Base-by-base conservation (phyloP, 2,888 invertebrate genomes). In the Eurytoma californica region DNA sequence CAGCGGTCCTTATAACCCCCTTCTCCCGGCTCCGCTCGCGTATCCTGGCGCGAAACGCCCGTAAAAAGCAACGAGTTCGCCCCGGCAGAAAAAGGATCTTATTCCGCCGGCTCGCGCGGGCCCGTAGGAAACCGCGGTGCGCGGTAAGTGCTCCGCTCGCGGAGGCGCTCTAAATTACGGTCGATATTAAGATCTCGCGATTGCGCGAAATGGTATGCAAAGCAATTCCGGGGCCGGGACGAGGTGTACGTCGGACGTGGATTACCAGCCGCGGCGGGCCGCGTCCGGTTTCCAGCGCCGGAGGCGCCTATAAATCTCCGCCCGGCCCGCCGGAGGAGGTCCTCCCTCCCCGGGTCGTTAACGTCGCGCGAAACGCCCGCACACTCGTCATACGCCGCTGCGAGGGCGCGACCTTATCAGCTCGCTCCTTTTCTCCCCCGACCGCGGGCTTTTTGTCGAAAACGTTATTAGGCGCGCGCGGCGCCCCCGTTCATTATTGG, bases 151-250 rank as follows among this genome's bases (percentile, higher is more conserved):
- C 9, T 9, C 39, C 39, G 39, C 24, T 7, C 39, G 39, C 49
- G 72, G 80, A 60, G 80, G 51, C 83, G 83, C 83, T 86, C 86
- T 88, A 87, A 89, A 89, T 89, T 89, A 88, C 88, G 84, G 85
- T 85, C 85, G 88, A 89, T 90, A 90, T 90, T 90, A 90, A 90
- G 89, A 90, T 90, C 87, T 86, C 83, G 86, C 87, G 90, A 89
- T 89, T 88, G 86, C 85, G 87, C 86, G 87, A 88, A 90, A 90
- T 88, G 85, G 84, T 88, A 89, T 89, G 90, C 89, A 88, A 89
- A 89, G 86, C 87, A 86, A 89, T 89, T 88, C 88, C 85, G 84
- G 80, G 68, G 39, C 16, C 55, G 57, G 49, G 28, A 47, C 75
- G 73, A 18, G 20, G 24, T n/a, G 28, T 13, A 14, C 58, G 53